A percentile compares a stretch with the other conserved stretches of the same genome.
Evolutionary conservation across 2,888 invertebrate species (phyloP).

Genomic region (Ganaspis brasiliensis): DNA sequence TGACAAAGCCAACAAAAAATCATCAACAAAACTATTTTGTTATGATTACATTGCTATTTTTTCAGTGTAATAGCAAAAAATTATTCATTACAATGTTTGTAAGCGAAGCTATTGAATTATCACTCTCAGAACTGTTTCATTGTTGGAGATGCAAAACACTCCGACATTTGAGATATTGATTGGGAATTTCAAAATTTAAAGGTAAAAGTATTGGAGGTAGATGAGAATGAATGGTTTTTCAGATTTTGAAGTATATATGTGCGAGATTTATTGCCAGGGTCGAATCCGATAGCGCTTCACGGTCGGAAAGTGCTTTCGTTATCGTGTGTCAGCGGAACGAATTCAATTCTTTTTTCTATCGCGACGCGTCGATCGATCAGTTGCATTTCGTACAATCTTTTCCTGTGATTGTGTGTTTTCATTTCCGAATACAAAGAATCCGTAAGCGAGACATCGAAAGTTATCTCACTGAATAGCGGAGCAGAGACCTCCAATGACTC

Average conservation of each 20-base stretch:
- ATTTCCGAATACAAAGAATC: conserved; percentile 23
- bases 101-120: too few species aligned
- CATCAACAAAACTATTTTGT: too few species aligned
- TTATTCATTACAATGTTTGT: too few species aligned
- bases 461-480: background rate
- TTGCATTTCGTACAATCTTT: conserved; percentile 38
- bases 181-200: background rate
- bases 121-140: too few species aligned
- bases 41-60: too few species aligned
- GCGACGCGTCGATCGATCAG: conserved; percentile 32
- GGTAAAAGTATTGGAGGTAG: background rate
- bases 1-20: too few species aligned
- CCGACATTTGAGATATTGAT: background rate
- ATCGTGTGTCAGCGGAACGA: conserved; percentile 40
- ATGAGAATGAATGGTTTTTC: conserved; percentile 3
- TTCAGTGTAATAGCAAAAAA: too few species aligned
- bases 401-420: conserved; percentile 36
- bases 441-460: background rate
- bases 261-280: conserved; percentile 30
- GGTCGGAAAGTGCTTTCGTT: conserved; percentile 41
- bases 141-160: too few species aligned
- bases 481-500: background rate
- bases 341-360: conserved; percentile 40
- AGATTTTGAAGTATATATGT: conserved; percentile 35
- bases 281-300: conserved; percentile 34